Base-by-base conservation (phyloP, 1,140 invertebrate species). In the Luehdorfia chinensis region DNA sequence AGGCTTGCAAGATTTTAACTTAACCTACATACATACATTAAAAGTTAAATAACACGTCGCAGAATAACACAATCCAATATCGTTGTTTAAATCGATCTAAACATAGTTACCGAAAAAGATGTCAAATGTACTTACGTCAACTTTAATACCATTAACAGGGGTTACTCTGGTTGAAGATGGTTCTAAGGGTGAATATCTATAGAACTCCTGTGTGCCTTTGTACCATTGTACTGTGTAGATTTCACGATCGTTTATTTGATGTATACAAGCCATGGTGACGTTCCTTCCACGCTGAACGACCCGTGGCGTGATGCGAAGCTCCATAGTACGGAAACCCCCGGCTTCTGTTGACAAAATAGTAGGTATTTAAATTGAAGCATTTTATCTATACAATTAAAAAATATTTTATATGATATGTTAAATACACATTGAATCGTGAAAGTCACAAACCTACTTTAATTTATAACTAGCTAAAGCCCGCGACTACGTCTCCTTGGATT, bases 171-270 rank as follows among this genome's bases (percentile, higher is more conserved):
- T 85, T 0, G 67, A 75, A 0, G 81, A 79, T 4, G 64, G 66
- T 28, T 86, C 83, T 36, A 90, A 85, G 1, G 93, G 93, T 33
- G 93, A 90, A 80, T 91, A 94, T 78, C 93, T 90, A 78, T 93
- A 95, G 85, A 95, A 94, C 81, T 94, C 93, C 60, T 92, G 90
- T 48, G 90, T 90, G 55, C 92, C 92, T 77, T 91, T 92, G 88
- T 94, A 94, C 93, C 93, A 95, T 86, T 94, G 94, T 45, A 94
- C 92, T 2, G 93, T 93, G 73, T 94, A 95, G 15, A 95, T 88
- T 13, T 83, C 81, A 49, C 94, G 92, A 9, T 75, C 72, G 14
- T 80, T 71, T 27, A 83, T 62, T 33, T 81, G 69, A 47, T 87
- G 87, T 2, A 79, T 50, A 49, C 87, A 88, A 6, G 75, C 83